Evolutionary conservation across 2,888 invertebrate genomes (phyloP).

Genomic region (Hanleya hanleyi): DNA sequence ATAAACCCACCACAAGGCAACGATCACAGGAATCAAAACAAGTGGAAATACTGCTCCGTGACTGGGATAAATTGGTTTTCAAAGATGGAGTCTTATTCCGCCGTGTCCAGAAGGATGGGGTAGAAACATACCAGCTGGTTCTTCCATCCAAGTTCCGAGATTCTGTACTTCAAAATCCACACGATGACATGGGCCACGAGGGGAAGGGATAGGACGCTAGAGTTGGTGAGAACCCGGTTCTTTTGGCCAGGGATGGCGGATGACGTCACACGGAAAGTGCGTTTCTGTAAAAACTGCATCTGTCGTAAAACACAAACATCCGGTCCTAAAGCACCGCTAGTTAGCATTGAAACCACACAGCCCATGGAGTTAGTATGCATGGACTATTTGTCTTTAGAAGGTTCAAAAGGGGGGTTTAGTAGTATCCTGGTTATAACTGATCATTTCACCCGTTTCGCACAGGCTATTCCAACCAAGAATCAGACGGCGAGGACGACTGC

Average conservation of each 20-base stretch:
- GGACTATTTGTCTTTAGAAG: not conserved
- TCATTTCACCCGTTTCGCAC: not conserved
- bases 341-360: not conserved
- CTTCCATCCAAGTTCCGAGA: not conserved
- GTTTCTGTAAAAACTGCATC: not conserved
- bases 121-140: not conserved
- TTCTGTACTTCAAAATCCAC: not conserved
- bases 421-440: not conserved
- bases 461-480: not conserved
- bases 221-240: conserved; percentile 15
- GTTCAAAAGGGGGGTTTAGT: not conserved
- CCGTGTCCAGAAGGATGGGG: too few species aligned
- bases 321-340: not conserved
- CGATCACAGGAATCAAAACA: too few species aligned
- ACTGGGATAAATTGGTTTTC: conserved; percentile 1
- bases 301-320: not conserved
- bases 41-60: too few species aligned
- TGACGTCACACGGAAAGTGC: not conserved
- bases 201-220: conserved; percentile 15
- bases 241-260: conserved; percentile 21
- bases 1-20: too few species aligned
- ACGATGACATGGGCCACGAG: conserved; percentile 19
- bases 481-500: not conserved
- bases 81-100: not conserved
- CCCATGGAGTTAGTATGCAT: not conserved